Base-by-base conservation (phyloP, 2,113 vertebrate genomes). In the Acanthochromis polyacanthus region DNA sequence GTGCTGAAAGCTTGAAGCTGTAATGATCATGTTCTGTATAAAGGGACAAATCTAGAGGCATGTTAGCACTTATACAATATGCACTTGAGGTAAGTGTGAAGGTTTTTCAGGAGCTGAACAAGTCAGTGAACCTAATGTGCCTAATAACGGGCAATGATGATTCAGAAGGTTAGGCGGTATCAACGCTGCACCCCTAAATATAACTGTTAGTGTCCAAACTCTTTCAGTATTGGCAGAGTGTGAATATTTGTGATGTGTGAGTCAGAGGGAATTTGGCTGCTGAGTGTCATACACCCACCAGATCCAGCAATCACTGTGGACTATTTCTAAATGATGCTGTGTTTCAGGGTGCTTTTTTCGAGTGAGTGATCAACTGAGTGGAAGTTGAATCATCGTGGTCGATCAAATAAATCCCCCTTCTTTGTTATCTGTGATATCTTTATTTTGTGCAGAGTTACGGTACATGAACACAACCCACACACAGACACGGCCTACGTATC, bases 221-320 rank as follows among this genome's bases (percentile, higher is more conserved):
- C 56, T 53, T 71, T 77, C 56, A 28, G 58, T 68, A 66, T 40
- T 83, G 70, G 71, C 46, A 57, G 20, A 36, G 75, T 81, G 62
- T 59, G 75, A 85, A 71, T 61, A 63, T 86, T 84, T 79, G 82
- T 71, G 58, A 80, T 80, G 85, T 60, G 76, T 85, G 85, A 87
- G 80, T 89, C 88, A 87, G 78, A 75, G 75, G 48, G 83, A 86
- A 63, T 86, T 88, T 82, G 83, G 78, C 72, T 80, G 77, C 43
- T 55, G 71, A 87, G 80, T 85, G 81, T 91, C 55, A 30, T 20
- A 65, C 85, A 25, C 89, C 82, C 78, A 84, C 88, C 6, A 52
- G 71, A 61, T 83, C 61, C 68, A 62, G 78, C 76, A 56, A 81
- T 73, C 28, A 9, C 68, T 78, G 64, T 17, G 48, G 71, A 68